Evolutionary conservation across 1,140 invertebrate species (phyloP).

Genomic region (Nymphalis io): DNA sequence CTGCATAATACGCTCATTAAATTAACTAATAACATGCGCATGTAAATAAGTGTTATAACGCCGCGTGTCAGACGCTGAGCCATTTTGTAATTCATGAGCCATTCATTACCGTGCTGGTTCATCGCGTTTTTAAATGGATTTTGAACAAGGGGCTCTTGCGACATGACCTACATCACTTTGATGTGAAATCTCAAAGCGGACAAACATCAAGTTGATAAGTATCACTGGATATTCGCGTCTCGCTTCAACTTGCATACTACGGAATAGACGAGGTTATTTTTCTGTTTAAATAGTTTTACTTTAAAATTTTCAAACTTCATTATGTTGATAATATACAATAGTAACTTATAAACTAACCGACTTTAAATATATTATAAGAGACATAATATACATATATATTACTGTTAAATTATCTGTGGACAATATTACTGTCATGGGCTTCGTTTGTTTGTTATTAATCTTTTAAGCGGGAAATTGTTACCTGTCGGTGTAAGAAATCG

Average conservation of each 20-base stretch:
- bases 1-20: background rate
- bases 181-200: constrained; percentile 7
- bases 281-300: background rate
- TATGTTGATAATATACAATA: too few species aligned
- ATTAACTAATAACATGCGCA: constrained; percentile 5
- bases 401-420: too few species aligned
- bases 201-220: background rate
- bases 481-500: too few species aligned
- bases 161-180: constrained; percentile 25
- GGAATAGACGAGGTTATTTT: background rate
- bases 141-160: constrained; percentile 17
- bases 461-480: too few species aligned
- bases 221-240: background rate
- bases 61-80: background rate
- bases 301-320: background rate
- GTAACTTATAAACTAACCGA: too few species aligned
- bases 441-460: too few species aligned
- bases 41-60: constrained; percentile 13
- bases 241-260: background rate
- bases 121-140: constrained; percentile 31
- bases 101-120: constrained; percentile 25
- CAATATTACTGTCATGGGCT: too few species aligned
- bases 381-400: too few species aligned
- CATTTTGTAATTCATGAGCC: constrained; percentile 31
- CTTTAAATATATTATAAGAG: too few species aligned